phyloP scores from a whole-genome alignment of 2,888 invertebrate species.

The Agrochola circellaris region DNA sequence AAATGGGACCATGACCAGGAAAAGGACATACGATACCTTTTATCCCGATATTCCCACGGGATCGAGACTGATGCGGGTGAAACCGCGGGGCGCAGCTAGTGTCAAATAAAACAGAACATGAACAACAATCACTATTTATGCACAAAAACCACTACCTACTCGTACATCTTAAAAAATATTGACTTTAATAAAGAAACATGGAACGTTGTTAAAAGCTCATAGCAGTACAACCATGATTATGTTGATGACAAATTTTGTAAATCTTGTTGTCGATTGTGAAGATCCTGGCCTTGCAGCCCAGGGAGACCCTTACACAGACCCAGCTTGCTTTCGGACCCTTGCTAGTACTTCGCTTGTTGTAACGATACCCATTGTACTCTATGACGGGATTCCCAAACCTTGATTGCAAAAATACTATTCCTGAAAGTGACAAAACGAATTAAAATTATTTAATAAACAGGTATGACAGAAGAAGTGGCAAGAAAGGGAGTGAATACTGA shows the following conservation, averaged over 20 bases:
- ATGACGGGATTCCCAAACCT: conserved; percentile 52
- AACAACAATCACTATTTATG: neutral
- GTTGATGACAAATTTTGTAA: conserved; percentile 16
- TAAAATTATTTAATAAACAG: neutral
- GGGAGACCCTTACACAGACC: conserved; percentile 47
- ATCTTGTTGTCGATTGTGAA: conserved; percentile 43
- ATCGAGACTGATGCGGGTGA: no score
- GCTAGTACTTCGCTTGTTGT: conserved; percentile 35
- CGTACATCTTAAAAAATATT: neutral
- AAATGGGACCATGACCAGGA: no score
- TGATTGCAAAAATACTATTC: conserved; percentile 40
- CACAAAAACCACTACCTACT: neutral
- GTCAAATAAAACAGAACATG: neutral
- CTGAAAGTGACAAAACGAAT: conserved; percentile 32
- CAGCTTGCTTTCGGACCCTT: conserved; percentile 41
- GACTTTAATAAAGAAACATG: neutral
- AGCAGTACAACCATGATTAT: conserved; percentile 40
- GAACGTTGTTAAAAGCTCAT: neutral
- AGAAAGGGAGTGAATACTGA: neutral
- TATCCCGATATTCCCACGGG: no score
- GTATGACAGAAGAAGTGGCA: neutral
- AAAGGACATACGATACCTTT: no score
- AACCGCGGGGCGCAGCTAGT: no score
- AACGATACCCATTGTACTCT: conserved; percentile 50
- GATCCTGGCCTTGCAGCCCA: conserved; percentile 55